A percentile compares a stretch with the other conserved stretches of the same genome.
phyloP scores from a whole-genome alignment of 2,888 invertebrate species.

The Trimorus sp. region DNA sequence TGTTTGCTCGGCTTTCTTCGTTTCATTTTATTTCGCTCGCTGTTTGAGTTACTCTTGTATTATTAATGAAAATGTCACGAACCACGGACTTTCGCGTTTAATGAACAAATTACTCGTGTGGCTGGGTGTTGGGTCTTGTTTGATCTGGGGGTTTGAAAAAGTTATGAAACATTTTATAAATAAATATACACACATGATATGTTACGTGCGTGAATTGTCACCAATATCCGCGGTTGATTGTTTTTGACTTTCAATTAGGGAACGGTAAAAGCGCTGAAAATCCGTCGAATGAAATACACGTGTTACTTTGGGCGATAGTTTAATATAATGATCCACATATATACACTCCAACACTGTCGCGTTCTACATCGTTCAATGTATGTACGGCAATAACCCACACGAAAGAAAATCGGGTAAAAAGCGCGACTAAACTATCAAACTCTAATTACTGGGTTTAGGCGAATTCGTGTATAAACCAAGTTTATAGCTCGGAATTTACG shows the following conservation, averaged over 20 bases:
- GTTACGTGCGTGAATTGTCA: too few relatives aligned
- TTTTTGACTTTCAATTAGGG: neutral
- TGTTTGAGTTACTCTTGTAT: constrained; percentile 15
- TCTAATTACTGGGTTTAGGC: constrained; percentile 58
- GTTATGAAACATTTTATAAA: too few relatives aligned
- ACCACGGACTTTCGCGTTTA: too few relatives aligned
- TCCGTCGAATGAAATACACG: constrained; percentile 12
- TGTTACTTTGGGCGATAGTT: constrained; percentile 14
- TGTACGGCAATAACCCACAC: constrained; percentile 31
- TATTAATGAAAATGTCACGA: neutral
- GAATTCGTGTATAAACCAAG: constrained; percentile 55
- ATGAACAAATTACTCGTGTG: too few relatives aligned
- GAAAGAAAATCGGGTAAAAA: constrained; percentile 51
- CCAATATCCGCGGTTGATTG: neutral
- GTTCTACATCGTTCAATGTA: constrained; percentile 47
- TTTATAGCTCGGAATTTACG: constrained; percentile 59
- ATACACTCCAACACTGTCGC: constrained; percentile 23
- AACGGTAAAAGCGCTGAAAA: constrained; percentile 2
- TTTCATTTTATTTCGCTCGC: constrained; percentile 3
- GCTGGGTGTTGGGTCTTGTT: too few relatives aligned
- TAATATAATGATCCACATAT: constrained; percentile 35
- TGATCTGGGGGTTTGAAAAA: too few relatives aligned
- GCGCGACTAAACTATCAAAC: constrained; percentile 59
- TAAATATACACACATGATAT: too few relatives aligned
- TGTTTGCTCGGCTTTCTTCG: neutral